Conservation (phyloP, 1,140 invertebrate genomes). For the Apocrypta bakeri region DNA sequence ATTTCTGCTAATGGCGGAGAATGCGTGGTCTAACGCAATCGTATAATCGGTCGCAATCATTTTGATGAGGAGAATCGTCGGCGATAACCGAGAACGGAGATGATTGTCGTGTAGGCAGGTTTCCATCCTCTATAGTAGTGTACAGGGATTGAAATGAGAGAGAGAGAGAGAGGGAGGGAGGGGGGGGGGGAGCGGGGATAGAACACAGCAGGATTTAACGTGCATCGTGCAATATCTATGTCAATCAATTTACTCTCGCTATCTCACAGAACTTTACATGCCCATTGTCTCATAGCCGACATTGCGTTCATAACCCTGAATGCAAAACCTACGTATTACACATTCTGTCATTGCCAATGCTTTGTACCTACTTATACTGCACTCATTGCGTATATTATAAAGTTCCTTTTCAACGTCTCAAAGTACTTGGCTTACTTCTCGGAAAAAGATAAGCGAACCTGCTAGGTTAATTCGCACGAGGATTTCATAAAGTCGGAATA, state of each 20-base stretch:
- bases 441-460: not conserved
- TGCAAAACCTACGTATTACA: constrained; percentile 11
- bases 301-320: constrained; percentile 27
- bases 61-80: constrained; percentile 70
- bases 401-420: constrained; percentile 8
- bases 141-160: not conserved
- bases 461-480: not conserved
- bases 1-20: constrained; percentile 37
- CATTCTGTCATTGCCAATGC: constrained; percentile 34
- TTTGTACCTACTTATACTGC: constrained; percentile 7
- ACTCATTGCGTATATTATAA: not conserved
- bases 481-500: not conserved
- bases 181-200: constrained; percentile 53
- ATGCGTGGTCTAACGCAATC: constrained; percentile 66
- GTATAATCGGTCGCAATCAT: constrained; percentile 72
- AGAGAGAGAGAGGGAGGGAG: not conserved
- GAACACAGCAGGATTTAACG: constrained; percentile 57
- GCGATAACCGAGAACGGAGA: constrained; percentile 66
- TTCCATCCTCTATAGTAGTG: constrained; percentile 42
- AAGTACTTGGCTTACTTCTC: not conserved
- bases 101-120: constrained; percentile 72
- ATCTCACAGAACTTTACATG: constrained; percentile 42
- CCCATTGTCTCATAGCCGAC: not conserved
- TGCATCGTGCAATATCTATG: constrained; percentile 65
- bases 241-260: constrained; percentile 64